These are phyloP conservation scores for Xestoiulus laeticollis DNA, from an alignment of 2,888 invertebrate genomes.

Conservation along the genomic window DNA sequence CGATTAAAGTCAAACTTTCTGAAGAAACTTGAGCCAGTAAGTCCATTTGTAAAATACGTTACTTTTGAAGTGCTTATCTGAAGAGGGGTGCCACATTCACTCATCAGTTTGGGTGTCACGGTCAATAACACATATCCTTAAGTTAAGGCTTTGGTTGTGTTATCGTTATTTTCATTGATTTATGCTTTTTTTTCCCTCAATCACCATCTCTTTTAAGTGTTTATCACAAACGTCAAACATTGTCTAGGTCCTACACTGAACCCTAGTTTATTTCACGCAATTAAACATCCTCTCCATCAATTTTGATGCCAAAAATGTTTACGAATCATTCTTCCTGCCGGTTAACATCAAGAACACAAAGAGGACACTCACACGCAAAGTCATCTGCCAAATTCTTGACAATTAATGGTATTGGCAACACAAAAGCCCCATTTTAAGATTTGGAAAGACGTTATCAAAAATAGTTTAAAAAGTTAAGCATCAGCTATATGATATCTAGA, in stretches of 20 bases:
- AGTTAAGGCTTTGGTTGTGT: background rate
- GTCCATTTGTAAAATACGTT: background rate
- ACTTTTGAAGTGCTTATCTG: background rate
- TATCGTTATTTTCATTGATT: conserved; percentile 4
- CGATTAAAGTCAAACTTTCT: conserved; percentile 24
- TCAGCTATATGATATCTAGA: no score
- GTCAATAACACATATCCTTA: background rate
- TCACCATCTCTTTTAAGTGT: background rate
- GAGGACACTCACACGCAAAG: background rate
- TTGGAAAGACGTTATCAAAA: no score
- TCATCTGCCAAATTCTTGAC: background rate
- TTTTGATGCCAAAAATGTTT: background rate
- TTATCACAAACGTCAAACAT: background rate
- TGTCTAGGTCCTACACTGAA: conserved; percentile 4
- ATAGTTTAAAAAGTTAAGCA: no score
- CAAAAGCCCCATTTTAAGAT: no score
- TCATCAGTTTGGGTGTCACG: conserved; percentile 2
- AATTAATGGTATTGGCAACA: no score
- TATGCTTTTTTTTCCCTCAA: conserved; percentile 23
- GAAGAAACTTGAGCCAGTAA: background rate
- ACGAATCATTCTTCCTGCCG: background rate
- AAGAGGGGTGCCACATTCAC: background rate
- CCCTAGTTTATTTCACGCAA: background rate
- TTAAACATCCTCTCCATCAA: background rate
- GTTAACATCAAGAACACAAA: background rate